Percentiles rank a stretch among this genome's conserved stretches.
Conservation (phyloP, 2,113 vertebrate genomes). For the Boleophthalmus pectinirostris region DNA sequence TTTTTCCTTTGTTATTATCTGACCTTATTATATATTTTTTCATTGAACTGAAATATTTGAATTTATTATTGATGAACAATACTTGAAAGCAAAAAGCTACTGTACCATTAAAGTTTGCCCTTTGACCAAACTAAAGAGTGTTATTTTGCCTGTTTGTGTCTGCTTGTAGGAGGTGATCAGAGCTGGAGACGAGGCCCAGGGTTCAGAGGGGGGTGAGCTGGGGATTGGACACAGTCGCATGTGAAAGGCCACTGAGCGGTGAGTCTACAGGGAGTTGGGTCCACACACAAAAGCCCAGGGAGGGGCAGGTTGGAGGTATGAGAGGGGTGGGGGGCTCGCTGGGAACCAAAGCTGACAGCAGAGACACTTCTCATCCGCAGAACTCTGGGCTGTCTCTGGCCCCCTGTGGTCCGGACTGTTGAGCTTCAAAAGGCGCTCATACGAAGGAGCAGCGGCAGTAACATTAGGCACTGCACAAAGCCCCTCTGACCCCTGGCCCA, state of each 20-base stretch:
- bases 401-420: conserved; percentile 64
- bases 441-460: conserved; percentile 29
- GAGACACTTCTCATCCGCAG: conserved; percentile 71
- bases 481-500: conserved; percentile 59
- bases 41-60: neutral
- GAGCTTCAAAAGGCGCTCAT: conserved; percentile 24
- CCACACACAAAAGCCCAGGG: conserved; percentile 71
- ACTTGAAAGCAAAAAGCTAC: neutral
- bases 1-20: neutral
- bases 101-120: neutral
- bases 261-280: conserved; percentile 71
- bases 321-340: conserved; percentile 62
- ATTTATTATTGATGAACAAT: neutral
- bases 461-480: conserved; percentile 45
- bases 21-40: too few relatives aligned
- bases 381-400: conserved; percentile 64
- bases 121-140: conserved; percentile 22
- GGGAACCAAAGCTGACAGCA: conserved; percentile 77
- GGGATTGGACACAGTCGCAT: conserved; percentile 81
- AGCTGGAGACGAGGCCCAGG: conserved; percentile 55
- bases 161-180: conserved; percentile 41
- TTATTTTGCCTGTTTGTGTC: neutral
- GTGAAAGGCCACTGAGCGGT: conserved; percentile 75
- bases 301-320: conserved; percentile 49
- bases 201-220: conserved; percentile 54